phyloP scores from a whole-genome alignment of 2,113 vertebrate species.

The Actenoides lindsayi region DNA sequence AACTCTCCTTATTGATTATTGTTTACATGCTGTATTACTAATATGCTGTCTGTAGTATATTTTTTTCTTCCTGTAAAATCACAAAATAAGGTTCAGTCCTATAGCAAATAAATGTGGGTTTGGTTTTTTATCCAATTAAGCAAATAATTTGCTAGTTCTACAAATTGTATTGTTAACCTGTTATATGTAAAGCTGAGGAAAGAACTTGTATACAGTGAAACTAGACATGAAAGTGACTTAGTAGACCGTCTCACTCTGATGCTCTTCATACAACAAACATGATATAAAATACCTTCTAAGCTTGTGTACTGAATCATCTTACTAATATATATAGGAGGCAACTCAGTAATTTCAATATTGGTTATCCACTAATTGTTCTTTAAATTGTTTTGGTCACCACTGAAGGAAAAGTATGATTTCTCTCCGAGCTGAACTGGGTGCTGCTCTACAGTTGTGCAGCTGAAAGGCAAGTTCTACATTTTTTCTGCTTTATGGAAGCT shows the following conservation, averaged over 20 bases:
- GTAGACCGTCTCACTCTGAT: background rate
- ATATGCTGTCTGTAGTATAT: background rate
- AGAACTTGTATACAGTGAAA: background rate
- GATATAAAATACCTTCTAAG: background rate
- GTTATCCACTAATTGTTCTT: background rate
- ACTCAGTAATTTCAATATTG: background rate
- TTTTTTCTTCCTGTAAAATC: background rate
- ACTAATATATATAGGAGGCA: background rate
- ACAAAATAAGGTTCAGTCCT: background rate
- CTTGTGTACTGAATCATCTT: background rate
- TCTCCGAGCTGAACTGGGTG: background rate
- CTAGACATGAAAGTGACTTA: background rate
- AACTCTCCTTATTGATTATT: background rate
- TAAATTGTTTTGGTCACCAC: background rate
- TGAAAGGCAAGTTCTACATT: background rate
- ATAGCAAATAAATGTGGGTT: background rate
- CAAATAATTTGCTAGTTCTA: background rate
- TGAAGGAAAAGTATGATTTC: background rate
- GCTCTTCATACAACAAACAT: background rate
- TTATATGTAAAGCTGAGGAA: background rate
- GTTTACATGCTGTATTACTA: background rate
- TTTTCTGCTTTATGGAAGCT: background rate
- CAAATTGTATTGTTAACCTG: background rate
- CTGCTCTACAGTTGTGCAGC: background rate
- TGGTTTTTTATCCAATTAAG: accelerated